Conservation (phyloP, 1,140 invertebrate species). For the Galendromus occidentalis region DNA sequence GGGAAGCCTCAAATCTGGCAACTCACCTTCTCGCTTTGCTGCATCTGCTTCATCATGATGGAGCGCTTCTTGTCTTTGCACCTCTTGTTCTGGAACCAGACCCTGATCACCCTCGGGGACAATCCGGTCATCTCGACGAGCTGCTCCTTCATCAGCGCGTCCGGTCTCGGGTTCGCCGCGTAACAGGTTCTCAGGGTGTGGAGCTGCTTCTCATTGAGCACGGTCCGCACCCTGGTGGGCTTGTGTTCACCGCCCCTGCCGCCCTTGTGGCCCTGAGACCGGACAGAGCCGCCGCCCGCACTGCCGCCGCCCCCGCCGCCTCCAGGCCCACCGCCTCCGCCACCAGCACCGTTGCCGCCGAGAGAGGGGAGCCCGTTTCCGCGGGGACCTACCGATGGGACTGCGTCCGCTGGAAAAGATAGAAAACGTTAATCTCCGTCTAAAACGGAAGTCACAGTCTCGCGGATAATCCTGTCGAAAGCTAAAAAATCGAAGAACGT, state of each 20-base stretch:
- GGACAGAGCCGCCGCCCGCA: conserved; percentile 16
- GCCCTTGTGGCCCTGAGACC: conserved; percentile 16
- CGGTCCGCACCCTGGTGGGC: conserved; percentile 85
- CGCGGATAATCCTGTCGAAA: no score
- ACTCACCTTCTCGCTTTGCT: conserved; percentile 84
- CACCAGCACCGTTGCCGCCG: conserved; percentile 23
- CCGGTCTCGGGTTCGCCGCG: conserved; percentile 86
- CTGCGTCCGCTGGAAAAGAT: conserved; percentile 24
- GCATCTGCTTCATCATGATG: conserved; percentile 87
- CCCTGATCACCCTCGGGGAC: conserved; percentile 80
- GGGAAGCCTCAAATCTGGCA: conserved; percentile 9
- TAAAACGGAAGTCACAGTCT: no score
- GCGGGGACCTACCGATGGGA: conserved; percentile 37
- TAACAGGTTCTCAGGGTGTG: conserved; percentile 84
- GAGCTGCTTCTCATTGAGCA: conserved; percentile 94
- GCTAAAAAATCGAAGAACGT: no score
- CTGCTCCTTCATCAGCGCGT: conserved; percentile 98
- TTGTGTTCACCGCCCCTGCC: conserved; percentile 37
- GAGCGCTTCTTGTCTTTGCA: conserved; percentile 98
- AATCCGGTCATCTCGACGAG: conserved; percentile 94
- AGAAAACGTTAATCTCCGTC: not conserved
- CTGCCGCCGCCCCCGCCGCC: conserved; percentile 15
- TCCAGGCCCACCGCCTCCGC: conserved; percentile 17
- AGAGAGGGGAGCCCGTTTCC: conserved; percentile 28
- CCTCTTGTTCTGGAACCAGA: conserved; percentile 98